Evolutionary conservation across 2,888 invertebrate species (phyloP).

Genomic region (Heliconius cydno): DNA sequence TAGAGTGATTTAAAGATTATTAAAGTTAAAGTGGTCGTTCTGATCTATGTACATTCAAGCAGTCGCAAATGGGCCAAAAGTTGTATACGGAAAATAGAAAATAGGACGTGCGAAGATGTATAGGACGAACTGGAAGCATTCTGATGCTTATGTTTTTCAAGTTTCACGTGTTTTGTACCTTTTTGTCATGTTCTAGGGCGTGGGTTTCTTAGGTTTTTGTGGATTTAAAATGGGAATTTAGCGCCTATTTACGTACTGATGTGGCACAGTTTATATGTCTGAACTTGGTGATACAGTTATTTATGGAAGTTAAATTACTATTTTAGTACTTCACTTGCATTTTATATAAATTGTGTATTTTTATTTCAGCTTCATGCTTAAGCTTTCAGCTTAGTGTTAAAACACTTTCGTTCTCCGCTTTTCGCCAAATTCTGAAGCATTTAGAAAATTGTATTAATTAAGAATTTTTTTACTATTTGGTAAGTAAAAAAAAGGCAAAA

Average conservation of each 20-base stretch:
- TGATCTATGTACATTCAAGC: slow-evolving; percentile 67
- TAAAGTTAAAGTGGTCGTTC: slow-evolving; percentile 50
- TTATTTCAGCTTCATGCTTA: neutral
- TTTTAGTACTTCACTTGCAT: neutral
- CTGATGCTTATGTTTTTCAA: slow-evolving; percentile 35
- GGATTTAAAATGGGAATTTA: neutral
- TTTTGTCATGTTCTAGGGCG: slow-evolving; percentile 14
- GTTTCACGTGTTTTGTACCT: slow-evolving; percentile 25
- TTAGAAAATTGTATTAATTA: no score
- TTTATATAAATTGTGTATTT: neutral
- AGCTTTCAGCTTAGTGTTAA: neutral
- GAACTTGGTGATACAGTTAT: neutral
- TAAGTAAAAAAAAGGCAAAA: no score
- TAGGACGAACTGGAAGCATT: slow-evolving; percentile 48
- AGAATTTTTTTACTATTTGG: no score
- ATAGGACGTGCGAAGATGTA: slow-evolving; percentile 60
- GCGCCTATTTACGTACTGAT: neutral
- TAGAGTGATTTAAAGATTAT: slow-evolving; percentile 19
- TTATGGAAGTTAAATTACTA: neutral
- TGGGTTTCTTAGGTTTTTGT: slow-evolving; percentile 12
- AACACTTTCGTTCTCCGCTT: no score
- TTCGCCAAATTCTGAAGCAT: no score
- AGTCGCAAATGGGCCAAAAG: slow-evolving; percentile 75
- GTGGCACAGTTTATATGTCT: neutral
- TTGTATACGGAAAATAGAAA: slow-evolving; percentile 69